Conservation (phyloP, 2,113 vertebrate species). For the Oplegnathus fasciatus region DNA sequence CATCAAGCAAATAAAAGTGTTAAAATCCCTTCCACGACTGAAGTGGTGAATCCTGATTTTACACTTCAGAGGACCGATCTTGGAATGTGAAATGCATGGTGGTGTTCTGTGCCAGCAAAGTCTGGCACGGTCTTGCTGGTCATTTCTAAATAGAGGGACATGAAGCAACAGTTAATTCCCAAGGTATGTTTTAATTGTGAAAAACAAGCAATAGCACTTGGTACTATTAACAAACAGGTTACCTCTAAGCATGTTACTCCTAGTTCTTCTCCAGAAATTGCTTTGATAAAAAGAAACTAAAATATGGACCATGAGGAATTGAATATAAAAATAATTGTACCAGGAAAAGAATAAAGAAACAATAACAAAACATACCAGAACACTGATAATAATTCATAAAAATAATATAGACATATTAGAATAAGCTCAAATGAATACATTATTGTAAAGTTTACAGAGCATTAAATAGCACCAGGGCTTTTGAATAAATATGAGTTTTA, state of each 20-base stretch:
- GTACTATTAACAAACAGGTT: slow-evolving; percentile 16
- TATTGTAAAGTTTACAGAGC: not conserved
- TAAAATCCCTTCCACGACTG: slow-evolving; percentile 48
- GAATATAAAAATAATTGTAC: not conserved
- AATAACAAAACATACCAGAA: not conserved
- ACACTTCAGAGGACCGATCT: slow-evolving; percentile 60
- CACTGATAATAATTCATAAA: not conserved
- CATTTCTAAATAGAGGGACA: slow-evolving; percentile 46
- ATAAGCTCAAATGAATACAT: too few species aligned
- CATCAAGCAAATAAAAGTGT: slow-evolving; percentile 59
- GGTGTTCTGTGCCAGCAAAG: slow-evolving; percentile 52
- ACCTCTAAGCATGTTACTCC: not conserved
- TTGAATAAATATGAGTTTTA: not conserved
- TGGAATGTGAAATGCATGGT: slow-evolving; percentile 60
- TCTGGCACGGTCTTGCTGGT: slow-evolving; percentile 58
- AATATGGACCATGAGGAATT: not conserved
- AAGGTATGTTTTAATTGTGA: slow-evolving; percentile 24
- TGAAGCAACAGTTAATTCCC: slow-evolving; percentile 67
- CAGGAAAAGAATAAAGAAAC: not conserved
- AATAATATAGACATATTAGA: not conserved
- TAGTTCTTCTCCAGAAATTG: not conserved
- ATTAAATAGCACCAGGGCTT: not conserved
- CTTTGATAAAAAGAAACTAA: not conserved
- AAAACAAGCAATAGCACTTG: slow-evolving; percentile 29
- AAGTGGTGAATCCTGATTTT: slow-evolving; percentile 52